phyloP scores from a whole-genome alignment of 2,113 vertebrate species.

The Saccopteryx bilineata region DNA sequence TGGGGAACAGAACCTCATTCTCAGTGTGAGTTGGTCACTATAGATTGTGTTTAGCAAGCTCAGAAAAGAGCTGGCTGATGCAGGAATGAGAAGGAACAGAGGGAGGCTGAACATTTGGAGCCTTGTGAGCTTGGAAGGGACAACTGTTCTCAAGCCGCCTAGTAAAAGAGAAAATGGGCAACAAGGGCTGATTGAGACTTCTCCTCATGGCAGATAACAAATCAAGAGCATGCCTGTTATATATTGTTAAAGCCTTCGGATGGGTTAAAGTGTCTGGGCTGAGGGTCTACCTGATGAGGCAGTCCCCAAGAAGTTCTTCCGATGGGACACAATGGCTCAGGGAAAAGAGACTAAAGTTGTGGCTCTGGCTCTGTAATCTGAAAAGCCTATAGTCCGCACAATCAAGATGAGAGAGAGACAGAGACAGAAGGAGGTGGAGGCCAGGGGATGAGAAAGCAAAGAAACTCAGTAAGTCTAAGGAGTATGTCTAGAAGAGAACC shows the following conservation, averaged over 20 bases:
- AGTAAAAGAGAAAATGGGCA: background rate
- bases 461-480: background rate
- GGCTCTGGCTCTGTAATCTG: background rate
- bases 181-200: background rate
- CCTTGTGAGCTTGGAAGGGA: background rate
- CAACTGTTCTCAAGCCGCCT: background rate
- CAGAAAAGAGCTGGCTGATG: background rate
- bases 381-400: background rate
- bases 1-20: background rate
- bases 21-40: background rate
- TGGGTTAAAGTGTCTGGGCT: background rate
- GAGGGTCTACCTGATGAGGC: background rate
- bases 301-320: background rate
- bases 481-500: background rate
- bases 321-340: background rate
- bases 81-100: background rate
- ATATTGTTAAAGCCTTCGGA: background rate
- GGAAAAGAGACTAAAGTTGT: background rate
- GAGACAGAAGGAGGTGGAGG: background rate
- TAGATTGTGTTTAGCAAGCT: background rate
- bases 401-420: background rate
- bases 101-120: background rate
- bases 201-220: background rate
- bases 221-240: background rate
- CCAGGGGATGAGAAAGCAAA: background rate